These are phyloP conservation scores for Capitulum mitella DNA, from an alignment of 2,888 invertebrate genomes.

Conservation along the genomic window DNA sequence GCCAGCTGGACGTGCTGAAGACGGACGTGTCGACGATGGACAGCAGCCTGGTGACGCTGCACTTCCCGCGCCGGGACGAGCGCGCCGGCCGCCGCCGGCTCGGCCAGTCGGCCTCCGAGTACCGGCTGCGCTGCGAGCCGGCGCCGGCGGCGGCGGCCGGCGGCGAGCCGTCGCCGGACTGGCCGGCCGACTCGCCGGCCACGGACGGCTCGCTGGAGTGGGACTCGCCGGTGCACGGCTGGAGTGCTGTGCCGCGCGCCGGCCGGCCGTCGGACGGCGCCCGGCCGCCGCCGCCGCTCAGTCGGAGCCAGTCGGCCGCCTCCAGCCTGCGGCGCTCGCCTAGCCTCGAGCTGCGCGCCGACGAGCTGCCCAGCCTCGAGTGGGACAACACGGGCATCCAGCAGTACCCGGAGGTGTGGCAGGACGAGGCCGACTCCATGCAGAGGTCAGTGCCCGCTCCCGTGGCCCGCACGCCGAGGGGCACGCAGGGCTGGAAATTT, in stretches of 20 bases:
- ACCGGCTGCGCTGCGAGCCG: neutral
- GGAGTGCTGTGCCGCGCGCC: constrained; percentile 30
- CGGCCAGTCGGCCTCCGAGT: neutral
- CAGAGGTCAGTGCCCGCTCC: constrained; percentile 30
- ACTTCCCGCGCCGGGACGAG: neutral
- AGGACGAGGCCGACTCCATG: constrained; percentile 14
- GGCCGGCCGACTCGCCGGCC: constrained; percentile 31
- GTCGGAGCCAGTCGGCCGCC: constrained; percentile 7
- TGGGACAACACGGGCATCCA: constrained; percentile 35
- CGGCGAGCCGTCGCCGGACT: constrained; percentile 30
- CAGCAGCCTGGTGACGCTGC: constrained; percentile 14
- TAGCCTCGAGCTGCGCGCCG: constrained; percentile 28
- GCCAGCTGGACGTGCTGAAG: constrained; percentile 25
- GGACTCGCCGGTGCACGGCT: constrained; percentile 36
- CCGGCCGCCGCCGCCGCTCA: neutral
- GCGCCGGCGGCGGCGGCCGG: constrained; percentile 32
- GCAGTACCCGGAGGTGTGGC: constrained; percentile 30
- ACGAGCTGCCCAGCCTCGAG: constrained; percentile 34
- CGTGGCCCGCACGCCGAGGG: too few relatives aligned
- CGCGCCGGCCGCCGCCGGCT: constrained; percentile 3
- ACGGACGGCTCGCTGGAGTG: constrained; percentile 35
- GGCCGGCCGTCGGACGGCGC: neutral
- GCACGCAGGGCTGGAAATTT: too few relatives aligned
- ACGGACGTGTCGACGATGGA: neutral
- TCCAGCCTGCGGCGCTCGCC: constrained; percentile 13